These are phyloP conservation scores for Parapristionchus giblindavisi DNA, from an alignment of 2,888 invertebrate genomes.

Conservation along the genomic window DNA sequence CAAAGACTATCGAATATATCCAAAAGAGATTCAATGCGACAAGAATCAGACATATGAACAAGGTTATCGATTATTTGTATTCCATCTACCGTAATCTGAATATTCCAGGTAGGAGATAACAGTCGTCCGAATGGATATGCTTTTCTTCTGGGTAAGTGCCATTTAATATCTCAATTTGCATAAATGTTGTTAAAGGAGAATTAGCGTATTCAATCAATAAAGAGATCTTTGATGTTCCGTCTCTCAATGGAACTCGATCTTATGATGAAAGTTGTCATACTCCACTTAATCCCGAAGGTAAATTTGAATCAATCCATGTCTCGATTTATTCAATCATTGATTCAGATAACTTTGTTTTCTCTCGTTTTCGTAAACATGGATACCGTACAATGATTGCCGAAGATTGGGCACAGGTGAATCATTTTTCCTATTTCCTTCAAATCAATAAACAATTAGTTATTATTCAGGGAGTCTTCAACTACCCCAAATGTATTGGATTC, in stretches of 20 bases:
- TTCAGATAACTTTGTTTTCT: constrained; percentile 16
- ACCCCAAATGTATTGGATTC: constrained; percentile 34
- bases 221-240: constrained; percentile 19
- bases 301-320: background rate
- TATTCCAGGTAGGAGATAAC: constrained; percentile 27
- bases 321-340: background rate
- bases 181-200: background rate
- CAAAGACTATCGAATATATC: constrained; percentile 13
- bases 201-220: constrained; percentile 25
- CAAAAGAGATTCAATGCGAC: constrained; percentile 30
- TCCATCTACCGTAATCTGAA: background rate
- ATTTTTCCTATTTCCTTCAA: background rate
- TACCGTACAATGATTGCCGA: constrained; percentile 32
- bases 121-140: constrained; percentile 35
- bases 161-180: background rate
- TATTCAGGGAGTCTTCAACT: constrained; percentile 29
- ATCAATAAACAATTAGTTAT: background rate
- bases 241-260: constrained; percentile 1
- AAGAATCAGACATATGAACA: constrained; percentile 29
- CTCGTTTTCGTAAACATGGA: constrained; percentile 15
- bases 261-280: constrained; percentile 17
- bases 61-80: constrained; percentile 7
- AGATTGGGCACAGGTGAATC: constrained; percentile 28
- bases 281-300: constrained; percentile 11
- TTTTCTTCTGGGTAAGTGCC: constrained; percentile 22